Conservation (phyloP, 2,797 vertebrate species). For the Phoxinus dragarum region DNA sequence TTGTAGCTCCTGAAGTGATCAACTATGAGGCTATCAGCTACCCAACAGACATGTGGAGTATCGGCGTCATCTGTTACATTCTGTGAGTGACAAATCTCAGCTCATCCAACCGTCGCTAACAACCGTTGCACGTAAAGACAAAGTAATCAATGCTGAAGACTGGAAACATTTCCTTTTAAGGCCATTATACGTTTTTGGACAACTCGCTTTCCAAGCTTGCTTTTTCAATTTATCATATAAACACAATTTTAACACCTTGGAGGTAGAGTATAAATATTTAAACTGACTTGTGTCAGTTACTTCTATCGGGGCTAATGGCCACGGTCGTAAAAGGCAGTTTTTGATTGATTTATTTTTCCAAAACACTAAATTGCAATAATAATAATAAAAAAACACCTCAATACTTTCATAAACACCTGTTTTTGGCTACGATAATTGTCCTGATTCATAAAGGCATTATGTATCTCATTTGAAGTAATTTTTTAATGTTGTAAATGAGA, state of each 20-base stretch:
- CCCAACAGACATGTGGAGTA: constrained; percentile 99
- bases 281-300: constrained; percentile 17
- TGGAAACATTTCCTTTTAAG: constrained; percentile 39
- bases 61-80: constrained; percentile 99
- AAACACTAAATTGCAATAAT: neutral
- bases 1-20: constrained; percentile 98
- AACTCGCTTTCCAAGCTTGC: constrained; percentile 1
- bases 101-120: neutral
- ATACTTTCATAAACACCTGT: neutral
- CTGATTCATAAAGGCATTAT: neutral
- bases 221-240: constrained; percentile 12
- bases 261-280: constrained; percentile 36
- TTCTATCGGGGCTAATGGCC: neutral
- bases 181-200: constrained; percentile 1
- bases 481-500: neutral
- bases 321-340: neutral
- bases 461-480: neutral
- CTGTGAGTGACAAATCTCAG: constrained; percentile 82
- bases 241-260: constrained; percentile 5
- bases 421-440: neutral
- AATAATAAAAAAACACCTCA: neutral
- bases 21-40: constrained; percentile 98
- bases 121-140: neutral
- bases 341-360: neutral
- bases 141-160: constrained; percentile 5